These are phyloP conservation scores for Eufriesea mexicana DNA, from an alignment of 1,140 invertebrate species.

Conservation along the genomic window DNA sequence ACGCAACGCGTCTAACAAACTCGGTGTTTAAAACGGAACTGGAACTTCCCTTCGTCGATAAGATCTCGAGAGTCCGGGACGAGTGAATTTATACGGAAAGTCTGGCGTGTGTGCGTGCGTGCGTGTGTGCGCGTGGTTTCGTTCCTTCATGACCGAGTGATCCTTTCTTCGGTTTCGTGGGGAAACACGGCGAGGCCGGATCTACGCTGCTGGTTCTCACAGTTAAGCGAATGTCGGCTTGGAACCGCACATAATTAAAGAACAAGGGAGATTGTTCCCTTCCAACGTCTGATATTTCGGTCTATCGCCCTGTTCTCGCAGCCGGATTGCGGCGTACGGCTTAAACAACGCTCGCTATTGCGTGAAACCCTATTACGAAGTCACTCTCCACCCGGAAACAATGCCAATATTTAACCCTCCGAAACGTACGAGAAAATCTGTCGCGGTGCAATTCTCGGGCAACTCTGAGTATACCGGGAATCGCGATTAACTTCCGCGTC, in stretches of 20 bases:
- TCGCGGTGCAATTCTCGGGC: too few species aligned
- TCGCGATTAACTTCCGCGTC: too few species aligned
- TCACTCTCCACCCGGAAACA: conserved; percentile 21
- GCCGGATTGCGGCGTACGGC: conserved; percentile 8
- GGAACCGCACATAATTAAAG: conserved; percentile 65
- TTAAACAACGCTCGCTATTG: conserved; percentile 29
- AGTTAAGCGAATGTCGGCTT: conserved; percentile 61
- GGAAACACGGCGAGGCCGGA: conserved; percentile 57
- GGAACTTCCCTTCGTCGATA: neutral
- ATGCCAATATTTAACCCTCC: conserved; percentile 4
- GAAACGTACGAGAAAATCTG: neutral
- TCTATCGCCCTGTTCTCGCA: conserved; percentile 44
- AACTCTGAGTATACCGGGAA: neutral
- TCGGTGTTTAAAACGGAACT: neutral
- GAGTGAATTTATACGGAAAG: neutral
- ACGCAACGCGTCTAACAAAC: neutral
- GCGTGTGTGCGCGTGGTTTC: neutral
- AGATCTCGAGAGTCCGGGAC: neutral
- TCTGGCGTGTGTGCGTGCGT: neutral
- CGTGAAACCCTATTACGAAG: conserved; percentile 9
- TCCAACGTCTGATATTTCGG: conserved; percentile 35
- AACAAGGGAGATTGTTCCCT: conserved; percentile 57
- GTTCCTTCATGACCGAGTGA: conserved; percentile 51
- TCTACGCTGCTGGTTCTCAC: conserved; percentile 68
- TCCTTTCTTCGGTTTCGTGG: conserved; percentile 44